Conservation (phyloP, 1,140 invertebrate genomes). For the Chelonus insularis region DNA sequence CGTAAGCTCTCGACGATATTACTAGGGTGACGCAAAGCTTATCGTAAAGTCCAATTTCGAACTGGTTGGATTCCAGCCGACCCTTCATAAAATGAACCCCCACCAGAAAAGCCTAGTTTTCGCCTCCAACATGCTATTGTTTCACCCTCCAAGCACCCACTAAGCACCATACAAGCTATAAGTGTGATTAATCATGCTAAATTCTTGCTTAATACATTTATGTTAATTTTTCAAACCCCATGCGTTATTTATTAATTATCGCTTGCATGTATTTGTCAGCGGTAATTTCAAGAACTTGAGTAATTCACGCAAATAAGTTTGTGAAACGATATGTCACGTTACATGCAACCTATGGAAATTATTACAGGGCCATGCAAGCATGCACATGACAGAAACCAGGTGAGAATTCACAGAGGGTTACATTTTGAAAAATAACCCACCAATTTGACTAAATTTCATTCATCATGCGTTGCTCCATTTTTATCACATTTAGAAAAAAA, state of each 20-base stretch:
- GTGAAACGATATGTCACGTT: background rate
- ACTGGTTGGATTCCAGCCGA: constrained; percentile 11
- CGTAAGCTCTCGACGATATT: constrained; percentile 32
- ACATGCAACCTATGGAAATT: constrained; percentile 4
- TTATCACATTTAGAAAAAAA: background rate
- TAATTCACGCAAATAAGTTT: constrained; percentile 6
- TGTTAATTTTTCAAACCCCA: background rate
- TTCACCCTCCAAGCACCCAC: no score
- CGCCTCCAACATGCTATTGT: no score
- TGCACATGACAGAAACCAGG: background rate
- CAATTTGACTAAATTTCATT: background rate
- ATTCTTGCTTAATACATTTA: background rate
- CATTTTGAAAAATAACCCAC: background rate
- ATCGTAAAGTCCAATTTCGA: constrained; percentile 32
- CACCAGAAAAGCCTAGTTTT: no score
- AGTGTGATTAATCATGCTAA: no score
- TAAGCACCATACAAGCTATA: no score
- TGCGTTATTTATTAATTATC: constrained; percentile 1
- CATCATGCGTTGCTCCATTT: background rate
- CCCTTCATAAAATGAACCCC: background rate
- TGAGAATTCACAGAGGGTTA: background rate
- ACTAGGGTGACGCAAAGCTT: constrained; percentile 25
- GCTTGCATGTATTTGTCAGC: background rate
- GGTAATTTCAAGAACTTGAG: background rate
- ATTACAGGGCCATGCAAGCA: background rate